Base-by-base conservation (phyloP, 2,113 vertebrate species). In the Equus quagga region DNA sequence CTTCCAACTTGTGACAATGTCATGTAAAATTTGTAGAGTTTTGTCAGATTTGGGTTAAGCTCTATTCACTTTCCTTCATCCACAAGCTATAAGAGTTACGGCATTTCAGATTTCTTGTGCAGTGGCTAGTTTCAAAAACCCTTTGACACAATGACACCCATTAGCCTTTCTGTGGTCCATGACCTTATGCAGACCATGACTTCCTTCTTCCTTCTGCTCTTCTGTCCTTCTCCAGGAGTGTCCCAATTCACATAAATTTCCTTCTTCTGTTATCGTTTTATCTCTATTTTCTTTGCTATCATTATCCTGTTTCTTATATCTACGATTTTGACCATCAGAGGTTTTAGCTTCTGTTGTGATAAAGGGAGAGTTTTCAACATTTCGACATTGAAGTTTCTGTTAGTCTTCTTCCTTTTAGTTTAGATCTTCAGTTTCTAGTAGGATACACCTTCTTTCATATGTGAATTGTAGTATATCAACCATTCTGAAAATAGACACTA, bases 401-500 rank as follows among this genome's bases (percentile, higher is more conserved):
- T 58, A 31, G 12, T n/a, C 19, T 41, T 70, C 54, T 83, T 93
- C n/a, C n/a, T 95, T 82, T 86, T 36, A 64, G 65, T 33, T 78
- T 70, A 80, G 15, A 46, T 41, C 65, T 73, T 85, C 78, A 46
- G 26, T 91, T 89, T 94, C 76, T n/a, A 65, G 9, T 6, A 91
- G 21, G 19, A 70, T 23, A 58, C 19, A 64, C 46, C 44, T 82
- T 64, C 49, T 13, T 89, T 92, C 51, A 2, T 69, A 58, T 56
- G 62, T 90, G 64, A 69, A 69, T 95, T 92, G 76, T 65, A 91
- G 28, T 88, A 58, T 67, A 84, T 88, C 33, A 84, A 56, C 44
- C 12, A 36, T 91, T 93, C 78, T 56, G 54, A 76, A 92, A 94
- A 92, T 26, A 76, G 51, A 85, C 26, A 80, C 36, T 91, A 97